These are phyloP conservation scores for Porphyrio hochstetteri DNA, from an alignment of 2,113 vertebrate genomes.

Conservation along the genomic window DNA sequence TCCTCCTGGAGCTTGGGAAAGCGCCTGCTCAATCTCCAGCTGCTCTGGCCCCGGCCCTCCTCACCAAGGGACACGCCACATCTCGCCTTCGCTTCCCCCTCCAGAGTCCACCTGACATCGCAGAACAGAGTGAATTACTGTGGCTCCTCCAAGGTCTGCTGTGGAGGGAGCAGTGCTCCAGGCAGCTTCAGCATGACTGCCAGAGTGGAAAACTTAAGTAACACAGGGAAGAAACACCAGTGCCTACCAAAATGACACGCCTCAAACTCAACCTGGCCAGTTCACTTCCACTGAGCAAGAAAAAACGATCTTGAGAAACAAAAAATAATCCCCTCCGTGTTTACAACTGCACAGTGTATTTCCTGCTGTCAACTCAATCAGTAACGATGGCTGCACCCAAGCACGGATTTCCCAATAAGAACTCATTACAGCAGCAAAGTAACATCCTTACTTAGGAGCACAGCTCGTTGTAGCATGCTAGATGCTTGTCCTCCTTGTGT, in stretches of 20 bases:
- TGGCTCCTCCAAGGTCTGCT: not conserved
- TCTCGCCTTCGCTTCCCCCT: not conserved
- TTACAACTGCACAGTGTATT: not conserved
- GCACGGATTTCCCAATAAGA: not conserved
- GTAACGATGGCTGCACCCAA: not conserved
- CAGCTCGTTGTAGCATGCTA: not conserved
- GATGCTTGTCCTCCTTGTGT: not conserved
- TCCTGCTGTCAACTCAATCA: not conserved
- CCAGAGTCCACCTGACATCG: not conserved
- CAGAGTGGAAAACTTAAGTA: not conserved
- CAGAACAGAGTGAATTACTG: not conserved
- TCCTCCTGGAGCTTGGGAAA: not conserved
- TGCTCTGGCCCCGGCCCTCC: not conserved
- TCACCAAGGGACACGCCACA: not conserved
- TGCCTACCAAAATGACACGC: not conserved
- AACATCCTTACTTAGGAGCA: not conserved
- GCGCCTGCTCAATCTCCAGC: not conserved
- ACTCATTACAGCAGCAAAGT: not conserved
- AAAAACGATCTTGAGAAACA: not conserved
- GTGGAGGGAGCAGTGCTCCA: rapidly evolving
- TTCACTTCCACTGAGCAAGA: not conserved
- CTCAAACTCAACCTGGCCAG: not conserved
- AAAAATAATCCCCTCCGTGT: not conserved
- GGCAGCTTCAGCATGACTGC: not conserved
- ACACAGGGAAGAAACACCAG: not conserved